A percentile compares a stretch with the other conserved stretches of the same genome.
Conservation (phyloP, 2,888 invertebrate species). For the Agrenia bidenticulata region DNA sequence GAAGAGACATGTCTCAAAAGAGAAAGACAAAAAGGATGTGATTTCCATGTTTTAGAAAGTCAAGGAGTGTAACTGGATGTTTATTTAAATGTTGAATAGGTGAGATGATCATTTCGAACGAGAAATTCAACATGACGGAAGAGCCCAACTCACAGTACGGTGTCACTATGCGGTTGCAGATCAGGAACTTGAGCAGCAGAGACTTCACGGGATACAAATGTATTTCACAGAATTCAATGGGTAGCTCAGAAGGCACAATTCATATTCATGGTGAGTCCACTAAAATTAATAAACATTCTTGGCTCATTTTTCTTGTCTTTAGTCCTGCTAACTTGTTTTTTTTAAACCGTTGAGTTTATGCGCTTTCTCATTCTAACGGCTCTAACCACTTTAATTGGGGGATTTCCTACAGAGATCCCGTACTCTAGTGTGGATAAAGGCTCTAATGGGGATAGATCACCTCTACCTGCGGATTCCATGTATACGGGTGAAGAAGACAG, state of each 20-base stretch:
- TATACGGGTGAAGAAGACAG: slow-evolving; percentile 25
- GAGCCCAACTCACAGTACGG: slow-evolving; percentile 49
- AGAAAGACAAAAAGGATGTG: slow-evolving; percentile 7
- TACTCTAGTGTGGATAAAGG: slow-evolving; percentile 30
- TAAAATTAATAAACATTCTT: not conserved
- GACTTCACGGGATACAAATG: slow-evolving; percentile 72
- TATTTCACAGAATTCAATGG: slow-evolving; percentile 88
- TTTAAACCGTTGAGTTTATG: not conserved
- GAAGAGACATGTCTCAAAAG: slow-evolving; percentile 8
- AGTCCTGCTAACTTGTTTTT: not conserved
- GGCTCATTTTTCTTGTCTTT: slow-evolving; percentile 54
- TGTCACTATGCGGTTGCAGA: slow-evolving; percentile 50
- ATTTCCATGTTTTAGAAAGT: slow-evolving; percentile 6
- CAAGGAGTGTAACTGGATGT: not conserved
- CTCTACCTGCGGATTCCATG: slow-evolving; percentile 34
- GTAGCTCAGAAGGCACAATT: slow-evolving; percentile 85
- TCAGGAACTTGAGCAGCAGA: slow-evolving; percentile 38
- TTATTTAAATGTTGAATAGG: slow-evolving; percentile 60
- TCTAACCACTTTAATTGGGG: not conserved
- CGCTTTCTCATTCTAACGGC: not conserved
- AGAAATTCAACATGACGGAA: slow-evolving; percentile 80
- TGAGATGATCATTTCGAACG: slow-evolving; percentile 87
- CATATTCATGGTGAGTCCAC: slow-evolving; percentile 74
- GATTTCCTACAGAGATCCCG: slow-evolving; percentile 37
- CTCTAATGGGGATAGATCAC: slow-evolving; percentile 28